Conservation (phyloP, 2,888 invertebrate species). For the Agrochola macilenta region DNA sequence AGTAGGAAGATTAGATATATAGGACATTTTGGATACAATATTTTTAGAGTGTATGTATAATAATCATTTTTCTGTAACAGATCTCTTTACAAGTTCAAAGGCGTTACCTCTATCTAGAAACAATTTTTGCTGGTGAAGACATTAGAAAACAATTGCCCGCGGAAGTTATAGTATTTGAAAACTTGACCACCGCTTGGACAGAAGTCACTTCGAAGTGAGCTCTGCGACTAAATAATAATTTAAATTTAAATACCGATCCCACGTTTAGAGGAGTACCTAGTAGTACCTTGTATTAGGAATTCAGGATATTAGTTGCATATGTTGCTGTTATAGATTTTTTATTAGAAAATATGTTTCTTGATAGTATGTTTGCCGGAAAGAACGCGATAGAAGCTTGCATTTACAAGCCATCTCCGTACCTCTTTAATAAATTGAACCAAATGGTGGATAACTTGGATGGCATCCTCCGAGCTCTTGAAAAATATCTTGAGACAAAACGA, state of each 20-base stretch:
- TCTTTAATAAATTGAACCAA: conserved; percentile 92
- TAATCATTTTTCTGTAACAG: conserved; percentile 67
- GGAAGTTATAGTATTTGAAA: conserved; percentile 94
- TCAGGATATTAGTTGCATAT: neutral
- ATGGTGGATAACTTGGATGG: conserved; percentile 94
- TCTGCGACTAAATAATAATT: conserved; percentile 17
- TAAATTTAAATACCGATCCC: neutral
- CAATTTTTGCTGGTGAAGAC: conserved; percentile 96
- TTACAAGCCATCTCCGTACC: conserved; percentile 90
- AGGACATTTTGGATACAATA: neutral
- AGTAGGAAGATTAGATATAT: too few relatives aligned
- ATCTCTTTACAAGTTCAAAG: conserved; percentile 95
- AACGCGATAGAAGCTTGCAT: conserved; percentile 92
- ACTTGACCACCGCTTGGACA: conserved; percentile 93
- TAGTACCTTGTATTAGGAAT: neutral
- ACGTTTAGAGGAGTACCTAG: neutral
- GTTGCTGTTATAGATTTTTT: neutral
- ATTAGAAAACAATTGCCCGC: conserved; percentile 95
- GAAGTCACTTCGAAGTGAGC: conserved; percentile 91
- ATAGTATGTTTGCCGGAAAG: conserved; percentile 87
- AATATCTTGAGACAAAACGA: conserved; percentile 97
- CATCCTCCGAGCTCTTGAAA: conserved; percentile 95
- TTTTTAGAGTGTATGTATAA: neutral
- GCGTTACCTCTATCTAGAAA: conserved; percentile 96
- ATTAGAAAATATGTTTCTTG: neutral